phyloP scores from a whole-genome alignment of 2,113 vertebrate genomes.

The Nothobranchius furzeri region DNA sequence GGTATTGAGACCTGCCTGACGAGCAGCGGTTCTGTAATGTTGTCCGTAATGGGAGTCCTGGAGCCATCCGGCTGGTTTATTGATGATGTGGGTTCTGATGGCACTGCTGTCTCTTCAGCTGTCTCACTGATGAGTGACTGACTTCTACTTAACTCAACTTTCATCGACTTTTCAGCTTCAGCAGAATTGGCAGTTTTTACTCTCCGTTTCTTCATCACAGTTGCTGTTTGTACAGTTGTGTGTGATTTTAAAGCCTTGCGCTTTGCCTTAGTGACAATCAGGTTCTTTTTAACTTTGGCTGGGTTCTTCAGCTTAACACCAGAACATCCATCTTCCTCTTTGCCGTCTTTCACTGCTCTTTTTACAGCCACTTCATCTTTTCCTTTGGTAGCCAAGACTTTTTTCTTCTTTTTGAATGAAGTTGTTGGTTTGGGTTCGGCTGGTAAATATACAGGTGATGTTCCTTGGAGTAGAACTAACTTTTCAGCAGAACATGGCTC shows the following conservation, averaged over 20 bases:
- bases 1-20: neutral
- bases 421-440: neutral
- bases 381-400: constrained; percentile 11
- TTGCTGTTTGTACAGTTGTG: neutral
- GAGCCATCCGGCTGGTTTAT: neutral
- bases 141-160: neutral
- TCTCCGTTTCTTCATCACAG: neutral
- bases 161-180: neutral
- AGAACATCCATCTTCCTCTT: neutral
- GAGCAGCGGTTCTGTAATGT: neutral
- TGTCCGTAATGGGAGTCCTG: neutral
- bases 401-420: neutral
- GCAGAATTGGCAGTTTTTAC: neutral
- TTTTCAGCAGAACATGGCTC: neutral
- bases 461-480: neutral
- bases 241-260: neutral
- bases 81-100: neutral
- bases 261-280: neutral
- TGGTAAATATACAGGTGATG: constrained; percentile 1
- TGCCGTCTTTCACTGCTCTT: no score
- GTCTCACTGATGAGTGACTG: neutral
- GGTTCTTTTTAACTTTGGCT: neutral
- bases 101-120: neutral
- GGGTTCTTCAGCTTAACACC: neutral
- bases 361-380: neutral